Percentiles rank a stretch among this genome's conserved stretches.
These are phyloP conservation scores for Tonatia bakeri DNA, from an alignment of 2,113 vertebrate species.

Conservation along the genomic window DNA sequence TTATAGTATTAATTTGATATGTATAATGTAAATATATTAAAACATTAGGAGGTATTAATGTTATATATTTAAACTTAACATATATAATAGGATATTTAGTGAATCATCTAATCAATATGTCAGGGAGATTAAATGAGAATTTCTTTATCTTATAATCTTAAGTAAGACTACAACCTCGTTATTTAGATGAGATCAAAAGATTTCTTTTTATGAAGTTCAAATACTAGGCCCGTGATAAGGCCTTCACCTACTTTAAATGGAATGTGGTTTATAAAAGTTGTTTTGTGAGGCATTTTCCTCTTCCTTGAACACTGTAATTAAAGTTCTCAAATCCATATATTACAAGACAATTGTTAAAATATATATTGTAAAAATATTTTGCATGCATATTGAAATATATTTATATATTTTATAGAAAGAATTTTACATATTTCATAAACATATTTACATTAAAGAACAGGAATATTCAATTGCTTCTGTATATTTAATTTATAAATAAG, in stretches of 20 bases:
- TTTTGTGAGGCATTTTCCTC: background rate
- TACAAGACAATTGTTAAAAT: slow-evolving; percentile 2
- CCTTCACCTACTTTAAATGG: background rate
- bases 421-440: too few relatives aligned
- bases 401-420: too few relatives aligned
- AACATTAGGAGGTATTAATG: background rate
- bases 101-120: background rate
- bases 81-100: background rate
- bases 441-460: background rate
- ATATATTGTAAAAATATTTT: too few relatives aligned
- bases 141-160: slow-evolving; percentile 4
- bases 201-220: slow-evolving; percentile 9
- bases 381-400: too few relatives aligned
- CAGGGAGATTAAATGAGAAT: background rate
- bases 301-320: slow-evolving; percentile 18
- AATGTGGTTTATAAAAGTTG: slow-evolving; percentile 17
- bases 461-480: slow-evolving; percentile 4
- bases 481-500: slow-evolving; percentile 22
- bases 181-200: background rate
- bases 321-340: background rate
- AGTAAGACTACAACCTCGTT: background rate
- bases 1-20: background rate
- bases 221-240: background rate
- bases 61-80: background rate
- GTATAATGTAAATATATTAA: slow-evolving; percentile 27